Evolutionary conservation across 2,888 invertebrate species (phyloP), one percentile per base, ranked within the genome.

Genomic region (Perizoma flavofasciatum): DNA sequence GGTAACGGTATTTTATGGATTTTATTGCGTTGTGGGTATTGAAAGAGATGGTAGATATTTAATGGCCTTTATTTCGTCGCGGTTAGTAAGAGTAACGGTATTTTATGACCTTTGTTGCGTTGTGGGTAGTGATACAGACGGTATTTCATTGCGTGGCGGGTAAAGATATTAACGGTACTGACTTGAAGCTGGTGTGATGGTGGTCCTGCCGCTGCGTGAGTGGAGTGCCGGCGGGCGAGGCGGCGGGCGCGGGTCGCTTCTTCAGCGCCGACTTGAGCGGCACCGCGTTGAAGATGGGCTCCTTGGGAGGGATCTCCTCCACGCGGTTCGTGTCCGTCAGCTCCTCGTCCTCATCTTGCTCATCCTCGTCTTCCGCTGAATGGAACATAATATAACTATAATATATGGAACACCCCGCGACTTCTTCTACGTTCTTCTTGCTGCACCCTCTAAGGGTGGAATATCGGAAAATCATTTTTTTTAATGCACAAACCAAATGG

Each of bases 211-310:
- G 92, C 65, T 87, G 86, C 62, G 89, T 89, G 54, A 82, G 72
- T 50, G 84, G 85, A 57, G 85, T 73, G 94, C 93, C 78, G 94
- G 92, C 75, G 94, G 95, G 85, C 61, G 97, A 96, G 41, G 95
- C 96, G 55, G 95, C 93, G 4, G 94, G 94, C 72, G 94, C 94
- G 63, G 94, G 93, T 81, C 96, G 95, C 87, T 97, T 98, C 93
- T 98, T 98, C 71, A 98, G 93, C 68, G 98, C 98, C 53, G 97
- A 97, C 88, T 98, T 98, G 64, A 97, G 94, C 68, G 98, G 98
- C 93, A 97, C 95, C 70, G 97, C 97, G 90, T 97, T 96, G 89
- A 97, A 96, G 79, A 96, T 95, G 45, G 97, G 98, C 93, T 98
- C 97, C 89, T 97, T 97, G 61, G 98, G 97, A 72, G 97, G 97